Evolutionary conservation across 2,113 vertebrate genomes (phyloP), one percentile per base, ranked within the genome.

Genomic region (Chascanopsetta lugubris): DNA sequence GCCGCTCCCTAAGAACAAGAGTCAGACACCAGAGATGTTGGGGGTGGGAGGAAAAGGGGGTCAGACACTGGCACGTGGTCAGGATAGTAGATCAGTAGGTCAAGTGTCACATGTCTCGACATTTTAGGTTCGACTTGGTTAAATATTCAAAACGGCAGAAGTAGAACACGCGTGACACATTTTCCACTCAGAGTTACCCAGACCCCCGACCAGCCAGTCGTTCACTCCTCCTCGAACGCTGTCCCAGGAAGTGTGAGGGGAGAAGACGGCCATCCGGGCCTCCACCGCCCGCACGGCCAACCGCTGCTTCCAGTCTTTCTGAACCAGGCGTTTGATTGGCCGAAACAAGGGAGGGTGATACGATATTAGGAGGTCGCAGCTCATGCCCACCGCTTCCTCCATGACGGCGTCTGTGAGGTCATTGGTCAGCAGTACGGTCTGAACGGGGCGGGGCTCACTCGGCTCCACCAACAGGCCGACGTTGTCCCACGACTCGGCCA

Each of bases 401-500:
- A 99, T 96, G 61, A 99, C 97, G 0, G 86, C 85, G 13, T 93
- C 90, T 0, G 95, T 98, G 10, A 99, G 91, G 66, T 99, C 97
- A 9, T 94, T 98, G 53, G 96, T 96, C 2, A 99, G 92, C 61
- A 99, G 85, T 69, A 98, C 88, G 2, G 90, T 94, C 54, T 75
- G 87, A 17, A 98, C 83, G 0, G 78, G 69, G n/a, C 93, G 94
- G 0, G 92, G 85, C 45, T 93, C 93, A 42, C 94, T 94, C 0
- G 97, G 97, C 80, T 98, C 95, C 13, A 99, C 93, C 87, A 99
- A 85, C 22, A 99, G 82, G 2, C 97, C 96, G 2, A 99, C 96
- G 0, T 98, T 98, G 89, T 99, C 97, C 97, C 97, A 99, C 6
- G 93, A 93, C 76, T 96, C 96, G 0, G 97, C 97, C 72, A 98